Evolutionary conservation across 2,797 vertebrate genomes (phyloP).

Genomic region (Lerista edwardsae): DNA sequence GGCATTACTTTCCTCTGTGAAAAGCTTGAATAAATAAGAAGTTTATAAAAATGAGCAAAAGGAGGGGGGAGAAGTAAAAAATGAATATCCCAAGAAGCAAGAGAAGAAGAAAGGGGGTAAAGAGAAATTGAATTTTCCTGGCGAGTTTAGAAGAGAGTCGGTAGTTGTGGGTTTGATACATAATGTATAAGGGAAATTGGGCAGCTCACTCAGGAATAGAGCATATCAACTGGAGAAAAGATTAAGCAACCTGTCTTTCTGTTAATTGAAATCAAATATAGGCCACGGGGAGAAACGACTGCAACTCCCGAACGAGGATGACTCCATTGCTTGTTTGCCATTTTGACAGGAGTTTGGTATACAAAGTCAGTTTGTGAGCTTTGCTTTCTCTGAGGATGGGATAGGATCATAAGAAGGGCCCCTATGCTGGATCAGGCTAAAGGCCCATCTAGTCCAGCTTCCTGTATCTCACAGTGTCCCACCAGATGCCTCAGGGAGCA

Average conservation of each 20-base stretch:
- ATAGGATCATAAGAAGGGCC: too few species aligned
- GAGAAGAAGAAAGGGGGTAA: slow-evolving; percentile 72
- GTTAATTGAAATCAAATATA: slow-evolving; percentile 82
- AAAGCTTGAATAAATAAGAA: slow-evolving; percentile 81
- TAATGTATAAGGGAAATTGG: slow-evolving; percentile 82
- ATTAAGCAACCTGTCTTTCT: slow-evolving; percentile 76
- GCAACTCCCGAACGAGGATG: slow-evolving; percentile 55
- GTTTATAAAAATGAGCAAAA: slow-evolving; percentile 76
- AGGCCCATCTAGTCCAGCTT: too few species aligned
- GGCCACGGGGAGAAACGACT: slow-evolving; percentile 71
- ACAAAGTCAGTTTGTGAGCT: slow-evolving; percentile 63
- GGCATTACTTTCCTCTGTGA: slow-evolving; percentile 74
- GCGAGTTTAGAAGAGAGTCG: slow-evolving; percentile 68
- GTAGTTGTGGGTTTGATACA: slow-evolving; percentile 75
- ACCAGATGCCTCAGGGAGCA: too few species aligned
- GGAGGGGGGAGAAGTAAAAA: slow-evolving; percentile 61
- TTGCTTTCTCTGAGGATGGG: slow-evolving; percentile 42
- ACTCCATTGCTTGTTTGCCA: slow-evolving; percentile 53
- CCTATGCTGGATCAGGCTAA: too few species aligned
- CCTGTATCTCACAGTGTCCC: too few species aligned
- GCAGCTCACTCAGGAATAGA: slow-evolving; percentile 78
- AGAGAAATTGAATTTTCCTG: slow-evolving; percentile 79
- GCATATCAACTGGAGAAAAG: slow-evolving; percentile 75
- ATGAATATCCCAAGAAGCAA: slow-evolving; percentile 80
- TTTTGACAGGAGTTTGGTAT: slow-evolving; percentile 54